Base-by-base conservation (phyloP, 2,888 invertebrate species). In the Cephus nigrinus region DNA sequence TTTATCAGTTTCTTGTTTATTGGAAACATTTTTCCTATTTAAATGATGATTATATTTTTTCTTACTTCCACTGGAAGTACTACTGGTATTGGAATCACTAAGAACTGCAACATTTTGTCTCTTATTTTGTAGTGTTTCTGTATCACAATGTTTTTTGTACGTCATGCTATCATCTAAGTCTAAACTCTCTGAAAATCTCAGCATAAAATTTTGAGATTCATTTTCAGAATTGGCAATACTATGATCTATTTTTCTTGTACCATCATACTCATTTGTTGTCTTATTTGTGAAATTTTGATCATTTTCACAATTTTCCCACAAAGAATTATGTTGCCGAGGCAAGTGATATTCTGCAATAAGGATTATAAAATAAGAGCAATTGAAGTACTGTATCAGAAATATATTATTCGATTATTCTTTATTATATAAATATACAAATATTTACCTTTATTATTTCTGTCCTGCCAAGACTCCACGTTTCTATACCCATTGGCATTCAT, bases 51-150 rank as follows among this genome's bases (percentile, higher is more conserved):
- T 55, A 4, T 32, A 15, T 33, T n/a, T 33, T 71, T 23, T 30
- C 2, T 71, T 71, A 9, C 12, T 71, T 33, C 5, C 32, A 11
- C 35, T 9, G 3, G 30, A 36, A 1, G 71, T 78, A 12, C 81
- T 82, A 11, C 84, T 83, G 9, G 84, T 83, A 80, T 88, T 90
- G 1, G 90, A 88, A 73, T 91, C 90, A 77, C 89, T 90, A 69
- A 91, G 90, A 4, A 89, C 34, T 72, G 91, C 88, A 55, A 88
- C 81, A 3, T 82, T 68, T 12, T 35, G 1, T 35, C 69, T 2
- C 78, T 75, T n/a, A 33, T 33, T 77, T 36, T 36, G 35, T 36
- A 9, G 33, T 1, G 15, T 69, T 69, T 30, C 31, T 23, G 40
- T 80, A n/a, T 32, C n/a, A 33, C 72, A 30, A 23, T 36, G 4